A percentile compares a stretch with the other conserved stretches of the same genome.
Conservation (phyloP, 2,797 vertebrate genomes). For the Acanthis flammea region DNA sequence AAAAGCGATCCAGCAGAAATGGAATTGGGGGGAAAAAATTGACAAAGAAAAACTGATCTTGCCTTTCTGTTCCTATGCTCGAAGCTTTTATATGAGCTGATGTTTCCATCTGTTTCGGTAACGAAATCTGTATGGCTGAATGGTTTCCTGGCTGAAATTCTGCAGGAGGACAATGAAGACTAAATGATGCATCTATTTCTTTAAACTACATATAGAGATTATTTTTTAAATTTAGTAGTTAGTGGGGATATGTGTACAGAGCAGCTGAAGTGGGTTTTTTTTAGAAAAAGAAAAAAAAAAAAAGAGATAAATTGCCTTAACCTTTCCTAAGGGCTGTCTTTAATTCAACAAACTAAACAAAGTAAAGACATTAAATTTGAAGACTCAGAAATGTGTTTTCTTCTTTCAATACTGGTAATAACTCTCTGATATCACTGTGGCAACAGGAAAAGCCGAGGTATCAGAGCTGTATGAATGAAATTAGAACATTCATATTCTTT, state of each 20-base stretch:
- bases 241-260: background rate
- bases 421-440: background rate
- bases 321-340: background rate
- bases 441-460: background rate
- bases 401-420: background rate
- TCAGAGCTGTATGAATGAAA: background rate
- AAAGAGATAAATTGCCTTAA: background rate
- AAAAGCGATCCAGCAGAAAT: background rate
- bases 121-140: background rate
- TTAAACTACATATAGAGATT: background rate
- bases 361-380: background rate
- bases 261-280: background rate
- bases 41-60: background rate
- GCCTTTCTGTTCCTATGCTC: background rate
- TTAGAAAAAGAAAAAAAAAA: background rate
- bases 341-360: background rate
- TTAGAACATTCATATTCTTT: background rate
- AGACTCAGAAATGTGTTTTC: background rate
- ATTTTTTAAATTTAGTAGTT: background rate
- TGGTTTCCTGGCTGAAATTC: background rate
- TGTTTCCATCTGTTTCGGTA: background rate
- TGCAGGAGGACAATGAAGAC: background rate
- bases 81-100: background rate
- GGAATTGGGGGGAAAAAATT: rapidly evolving
- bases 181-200: background rate